A percentile compares a stretch with the other conserved stretches of the same genome.
Conservation (phyloP, 2,888 invertebrate species). For the Mythimna loreyi region DNA sequence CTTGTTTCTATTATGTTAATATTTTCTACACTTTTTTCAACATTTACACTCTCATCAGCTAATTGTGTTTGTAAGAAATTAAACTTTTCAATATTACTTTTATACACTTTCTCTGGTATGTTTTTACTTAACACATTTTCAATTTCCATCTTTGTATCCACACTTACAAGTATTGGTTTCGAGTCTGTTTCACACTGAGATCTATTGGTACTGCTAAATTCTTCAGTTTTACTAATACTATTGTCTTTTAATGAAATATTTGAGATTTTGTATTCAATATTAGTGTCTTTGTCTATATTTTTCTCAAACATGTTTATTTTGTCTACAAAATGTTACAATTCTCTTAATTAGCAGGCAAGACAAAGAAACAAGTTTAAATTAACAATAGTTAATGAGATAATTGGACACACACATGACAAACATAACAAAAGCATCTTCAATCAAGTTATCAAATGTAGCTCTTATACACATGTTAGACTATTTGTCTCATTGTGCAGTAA, state of each 20-base stretch:
- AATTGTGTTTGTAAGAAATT: conserved; percentile 87
- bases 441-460: conserved; percentile 26
- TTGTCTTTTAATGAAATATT: conserved; percentile 82
- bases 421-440: conserved; percentile 53
- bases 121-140: conserved; percentile 64
- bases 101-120: conserved; percentile 80
- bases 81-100: conserved; percentile 83
- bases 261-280: conserved; percentile 79
- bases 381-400: conserved; percentile 1
- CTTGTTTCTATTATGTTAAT: conserved; percentile 63
- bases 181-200: conserved; percentile 69
- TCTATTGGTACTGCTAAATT: conserved; percentile 71
- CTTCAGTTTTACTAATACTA: conserved; percentile 76
- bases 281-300: conserved; percentile 80
- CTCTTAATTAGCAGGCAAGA: conserved; percentile 38
- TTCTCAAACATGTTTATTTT: conserved; percentile 89
- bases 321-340: conserved; percentile 74
- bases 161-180: conserved; percentile 59
- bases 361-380: background rate
- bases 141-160: conserved; percentile 53
- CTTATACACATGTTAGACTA: conserved; percentile 20
- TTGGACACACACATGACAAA: conserved; percentile 35
- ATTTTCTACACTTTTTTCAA: conserved; percentile 68
- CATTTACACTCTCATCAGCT: conserved; percentile 70
- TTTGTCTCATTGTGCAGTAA: conserved; percentile 46